These are phyloP conservation scores for Hozukius guyotensis DNA, from an alignment of 2,797 vertebrate species.

Conservation along the genomic window DNA sequence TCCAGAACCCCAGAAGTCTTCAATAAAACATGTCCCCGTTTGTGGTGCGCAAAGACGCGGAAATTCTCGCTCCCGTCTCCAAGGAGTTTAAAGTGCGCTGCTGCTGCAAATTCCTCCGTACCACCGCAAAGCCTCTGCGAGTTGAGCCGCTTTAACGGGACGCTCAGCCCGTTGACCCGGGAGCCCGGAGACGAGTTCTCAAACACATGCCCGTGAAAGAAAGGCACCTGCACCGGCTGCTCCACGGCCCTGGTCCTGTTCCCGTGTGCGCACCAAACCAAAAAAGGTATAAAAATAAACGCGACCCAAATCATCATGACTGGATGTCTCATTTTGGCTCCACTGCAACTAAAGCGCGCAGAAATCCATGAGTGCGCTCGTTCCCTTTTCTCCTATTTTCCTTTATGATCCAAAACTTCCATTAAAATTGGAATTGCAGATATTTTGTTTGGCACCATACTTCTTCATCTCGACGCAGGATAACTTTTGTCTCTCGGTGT, in stretches of 20 bases:
- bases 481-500: conserved; percentile 66
- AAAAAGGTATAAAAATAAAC: conserved; percentile 62
- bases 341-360: conserved; percentile 47
- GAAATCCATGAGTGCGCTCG: conserved; percentile 45
- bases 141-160: conserved; percentile 85
- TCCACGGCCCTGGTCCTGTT: conserved; percentile 78
- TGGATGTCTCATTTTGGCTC: conserved; percentile 48
- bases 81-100: conserved; percentile 82
- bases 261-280: conserved; percentile 67
- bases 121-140: conserved; percentile 78
- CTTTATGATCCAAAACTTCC: conserved; percentile 41
- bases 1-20: conserved; percentile 86
- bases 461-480: conserved; percentile 41
- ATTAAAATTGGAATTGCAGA: conserved; percentile 14
- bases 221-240: conserved; percentile 64
- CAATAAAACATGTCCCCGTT: conserved; percentile 84
- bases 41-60: conserved; percentile 85
- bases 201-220: conserved; percentile 87
- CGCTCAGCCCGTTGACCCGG: conserved; percentile 85
- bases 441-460: conserved; percentile 15
- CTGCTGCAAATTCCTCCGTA: conserved; percentile 40
- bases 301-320: conserved; percentile 84
- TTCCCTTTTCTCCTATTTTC: conserved; percentile 9
- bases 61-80: conserved; percentile 85
- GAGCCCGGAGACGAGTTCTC: conserved; percentile 88